Percentiles rank a stretch among this genome's conserved stretches.
Conservation (phyloP, 2,797 vertebrate genomes). For the Etheostoma perlongum region DNA sequence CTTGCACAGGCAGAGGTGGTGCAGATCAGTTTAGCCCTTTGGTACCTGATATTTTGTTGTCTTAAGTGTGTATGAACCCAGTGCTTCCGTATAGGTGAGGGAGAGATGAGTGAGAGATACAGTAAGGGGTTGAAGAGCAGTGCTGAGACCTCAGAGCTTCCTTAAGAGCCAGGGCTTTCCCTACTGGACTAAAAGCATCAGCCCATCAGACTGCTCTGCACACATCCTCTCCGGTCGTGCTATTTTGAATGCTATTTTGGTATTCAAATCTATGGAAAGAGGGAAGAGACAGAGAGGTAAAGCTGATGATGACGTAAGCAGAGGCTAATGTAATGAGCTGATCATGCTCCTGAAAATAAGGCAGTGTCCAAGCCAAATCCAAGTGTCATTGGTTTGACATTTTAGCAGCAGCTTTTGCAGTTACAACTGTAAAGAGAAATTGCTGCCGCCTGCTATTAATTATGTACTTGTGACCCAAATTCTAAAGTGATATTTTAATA, state of each 20-base stretch:
- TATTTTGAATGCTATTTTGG: conserved; percentile 60
- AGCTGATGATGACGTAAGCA: conserved; percentile 43
- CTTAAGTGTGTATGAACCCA: conserved; percentile 4
- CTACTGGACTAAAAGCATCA: conserved; percentile 27
- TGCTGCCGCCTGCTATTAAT: conserved; percentile 32
- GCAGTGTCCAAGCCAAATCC: neutral
- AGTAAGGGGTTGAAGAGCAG: conserved; percentile 23
- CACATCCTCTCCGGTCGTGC: neutral
- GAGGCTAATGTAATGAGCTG: conserved; percentile 44
- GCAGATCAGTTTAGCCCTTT: neutral
- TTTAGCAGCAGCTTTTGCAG: conserved; percentile 15
- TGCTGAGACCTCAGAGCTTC: conserved; percentile 16
- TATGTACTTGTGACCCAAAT: conserved; percentile 50
- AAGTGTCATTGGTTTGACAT: conserved; percentile 13
- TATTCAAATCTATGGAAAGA: conserved; percentile 58
- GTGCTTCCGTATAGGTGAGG: neutral
- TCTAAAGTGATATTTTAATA: conserved; percentile 33
- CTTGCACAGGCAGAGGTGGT: neutral
- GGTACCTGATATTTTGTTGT: conserved; percentile 22
- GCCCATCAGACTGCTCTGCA: conserved; percentile 12
- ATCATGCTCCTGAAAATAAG: conserved; percentile 41
- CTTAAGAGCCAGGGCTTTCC: conserved; percentile 20
- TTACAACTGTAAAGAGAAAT: conserved; percentile 3
- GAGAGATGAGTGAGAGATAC: neutral
- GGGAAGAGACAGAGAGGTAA: conserved; percentile 13